Conservation (phyloP, 2,888 invertebrate species). For the Himalopsyche japonica region DNA sequence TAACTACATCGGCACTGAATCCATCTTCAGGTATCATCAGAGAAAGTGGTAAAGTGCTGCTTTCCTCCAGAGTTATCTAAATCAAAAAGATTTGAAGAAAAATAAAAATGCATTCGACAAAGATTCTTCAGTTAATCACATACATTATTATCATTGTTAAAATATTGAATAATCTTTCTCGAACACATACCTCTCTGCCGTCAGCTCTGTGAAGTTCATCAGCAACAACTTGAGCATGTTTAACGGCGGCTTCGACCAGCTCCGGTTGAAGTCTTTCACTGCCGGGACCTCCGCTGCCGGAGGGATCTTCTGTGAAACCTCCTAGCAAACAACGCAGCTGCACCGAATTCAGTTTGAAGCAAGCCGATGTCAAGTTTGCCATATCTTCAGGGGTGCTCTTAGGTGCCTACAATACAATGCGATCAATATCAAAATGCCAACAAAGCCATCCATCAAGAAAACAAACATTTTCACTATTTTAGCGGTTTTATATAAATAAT, state of each 20-base stretch:
- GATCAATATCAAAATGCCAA: neutral
- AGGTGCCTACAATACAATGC: conserved; percentile 61
- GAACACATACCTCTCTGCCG: conserved; percentile 70
- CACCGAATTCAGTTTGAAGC: conserved; percentile 95
- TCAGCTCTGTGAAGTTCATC: conserved; percentile 91
- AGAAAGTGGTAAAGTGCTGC: conserved; percentile 85
- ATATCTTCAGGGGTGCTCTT: conserved; percentile 87
- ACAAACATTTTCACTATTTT: neutral
- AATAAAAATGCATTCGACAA: neutral
- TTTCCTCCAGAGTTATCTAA: conserved; percentile 82
- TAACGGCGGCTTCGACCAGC: conserved; percentile 70
- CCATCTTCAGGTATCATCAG: conserved; percentile 96
- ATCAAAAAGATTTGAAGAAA: neutral
- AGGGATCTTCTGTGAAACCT: conserved; percentile 57
- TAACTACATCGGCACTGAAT: conserved; percentile 94
- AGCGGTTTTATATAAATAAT: neutral
- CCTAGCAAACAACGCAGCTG: conserved; percentile 87
- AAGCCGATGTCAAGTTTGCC: conserved; percentile 85
- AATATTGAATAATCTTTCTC: neutral
- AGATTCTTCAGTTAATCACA: too few relatives aligned
- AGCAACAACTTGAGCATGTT: conserved; percentile 85
- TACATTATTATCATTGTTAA: too few relatives aligned
- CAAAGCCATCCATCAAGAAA: neutral
- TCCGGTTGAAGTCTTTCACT: conserved; percentile 55
- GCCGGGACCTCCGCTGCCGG: conserved; percentile 53